Conservation (phyloP, 1,140 invertebrate genomes). For the Tetranychus urticae region DNA sequence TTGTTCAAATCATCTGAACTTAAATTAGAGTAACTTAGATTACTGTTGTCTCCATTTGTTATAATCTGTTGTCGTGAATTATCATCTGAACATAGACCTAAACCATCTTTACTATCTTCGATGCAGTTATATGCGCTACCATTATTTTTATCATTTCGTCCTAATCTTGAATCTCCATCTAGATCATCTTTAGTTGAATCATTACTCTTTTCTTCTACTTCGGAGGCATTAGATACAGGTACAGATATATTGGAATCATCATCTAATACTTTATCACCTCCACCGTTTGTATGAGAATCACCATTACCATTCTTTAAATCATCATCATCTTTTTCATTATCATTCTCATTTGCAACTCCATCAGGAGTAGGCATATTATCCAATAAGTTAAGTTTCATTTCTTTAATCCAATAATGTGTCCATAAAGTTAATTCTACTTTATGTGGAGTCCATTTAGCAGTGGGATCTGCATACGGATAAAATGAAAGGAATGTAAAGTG, state of each 20-base stretch:
- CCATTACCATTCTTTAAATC: background rate
- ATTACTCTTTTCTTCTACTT: background rate
- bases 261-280: background rate
- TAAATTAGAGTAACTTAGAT: background rate
- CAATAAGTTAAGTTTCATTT: slow-evolving; percentile 53
- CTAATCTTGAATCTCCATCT: background rate
- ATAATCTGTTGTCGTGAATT: background rate
- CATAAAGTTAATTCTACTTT: slow-evolving; percentile 65
- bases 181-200: no score
- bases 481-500: no score
- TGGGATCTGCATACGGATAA: slow-evolving; percentile 18
- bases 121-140: no score
- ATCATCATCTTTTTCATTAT: background rate
- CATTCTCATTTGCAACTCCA: background rate
- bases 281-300: no score
- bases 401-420: slow-evolving; percentile 61
- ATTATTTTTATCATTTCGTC: background rate
- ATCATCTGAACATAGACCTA: background rate
- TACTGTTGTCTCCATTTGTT: background rate
- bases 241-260: slow-evolving; percentile 2
- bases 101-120: background rate
- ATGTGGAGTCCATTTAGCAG: slow-evolving; percentile 47
- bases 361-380: slow-evolving; percentile 36
- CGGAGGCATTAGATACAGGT: background rate
- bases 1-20: background rate